phyloP scores from a whole-genome alignment of 2,113 vertebrate species.

The Sturnira hondurensis region DNA sequence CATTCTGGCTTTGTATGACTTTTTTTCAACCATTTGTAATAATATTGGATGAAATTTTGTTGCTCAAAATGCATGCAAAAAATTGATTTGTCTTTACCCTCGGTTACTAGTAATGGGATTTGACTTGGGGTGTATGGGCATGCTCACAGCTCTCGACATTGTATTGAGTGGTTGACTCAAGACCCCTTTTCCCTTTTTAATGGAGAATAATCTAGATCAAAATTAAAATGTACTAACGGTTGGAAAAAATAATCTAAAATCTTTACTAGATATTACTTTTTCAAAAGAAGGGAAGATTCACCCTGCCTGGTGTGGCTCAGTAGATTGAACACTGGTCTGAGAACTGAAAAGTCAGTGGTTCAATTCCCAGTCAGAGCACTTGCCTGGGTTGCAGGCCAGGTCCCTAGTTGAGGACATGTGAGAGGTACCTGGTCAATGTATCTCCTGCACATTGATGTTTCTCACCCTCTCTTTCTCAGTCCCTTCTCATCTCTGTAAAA shows the following conservation, averaged over 20 bases:
- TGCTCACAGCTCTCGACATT: constrained; percentile 23
- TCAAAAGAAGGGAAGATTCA: background rate
- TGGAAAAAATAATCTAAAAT: constrained; percentile 19
- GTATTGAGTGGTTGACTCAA: constrained; percentile 10
- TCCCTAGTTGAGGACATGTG: no score
- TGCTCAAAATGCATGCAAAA: constrained; percentile 6
- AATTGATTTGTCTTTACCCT: background rate
- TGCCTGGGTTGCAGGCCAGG: no score
- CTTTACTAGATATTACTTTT: constrained; percentile 7
- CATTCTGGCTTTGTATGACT: constrained; percentile 14
- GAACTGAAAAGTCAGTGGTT: no score
- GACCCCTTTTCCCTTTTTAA: constrained; percentile 5
- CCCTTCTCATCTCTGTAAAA: no score
- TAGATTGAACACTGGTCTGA: no score
- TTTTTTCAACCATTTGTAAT: constrained; percentile 24
- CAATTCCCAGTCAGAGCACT: no score
- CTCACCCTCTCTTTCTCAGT: no score
- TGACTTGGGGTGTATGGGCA: background rate
- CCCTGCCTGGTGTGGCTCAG: no score
- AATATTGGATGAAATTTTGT: constrained; percentile 13
- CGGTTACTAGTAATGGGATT: constrained; percentile 10
- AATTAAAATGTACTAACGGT: background rate
- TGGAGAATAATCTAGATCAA: constrained; percentile 38
- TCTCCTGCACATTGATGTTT: no score
- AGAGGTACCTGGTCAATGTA: no score